Evolutionary conservation across 2,797 vertebrate species (phyloP), one percentile per base, ranked within the genome.

Genomic region (Halcyon leucocephala): DNA sequence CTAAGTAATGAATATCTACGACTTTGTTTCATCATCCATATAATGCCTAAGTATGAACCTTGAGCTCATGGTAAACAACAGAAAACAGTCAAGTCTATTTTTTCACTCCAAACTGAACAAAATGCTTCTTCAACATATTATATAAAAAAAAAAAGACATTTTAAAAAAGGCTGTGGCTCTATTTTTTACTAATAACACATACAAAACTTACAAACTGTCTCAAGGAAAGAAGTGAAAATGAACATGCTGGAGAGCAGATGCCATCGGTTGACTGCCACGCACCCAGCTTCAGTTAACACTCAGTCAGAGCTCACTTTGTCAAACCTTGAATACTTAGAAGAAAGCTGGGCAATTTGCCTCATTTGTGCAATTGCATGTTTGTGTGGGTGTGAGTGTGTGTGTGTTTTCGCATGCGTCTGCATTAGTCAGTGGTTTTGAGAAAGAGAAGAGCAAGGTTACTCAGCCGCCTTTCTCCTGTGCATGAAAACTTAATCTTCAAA

Each of bases 1-100:
- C 19, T 55, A 76, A 78, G 41, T 31, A 93, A 89, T 82, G 71
- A 93, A 86, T 89, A 94, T 95, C 93, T 94, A 89, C 41, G 71
- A 39, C 44, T 86, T 86, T 57, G 44, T 61, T 95, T 95, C 67
- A 80, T 73, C 70, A 82, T 80, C 89, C 71, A 70, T 55, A 14
- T 48, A 64, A 33, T 29, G 58, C 60, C 35, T 64, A 83, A 60
- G 14, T 37, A 73, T 54, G 73, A 92, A 85, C 51, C 21, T 57
- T 71, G 37, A 80, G 76, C 33, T 78, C 80, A 54, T 37, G 51
- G 49, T 78, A 88, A 95, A 82, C 49, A 78, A 79, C 55, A 82
- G 42, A 64, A 86, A 73, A 79, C 16, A 64, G 44, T 49, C 66
- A 72, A 52, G 10, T 54, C 24, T 65, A 60, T 14, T 20, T 77